A percentile compares a stretch with the other conserved stretches of the same genome.
Evolutionary conservation across 2,113 vertebrate species (phyloP).

Genomic region (Sinosuthora webbiana): DNA sequence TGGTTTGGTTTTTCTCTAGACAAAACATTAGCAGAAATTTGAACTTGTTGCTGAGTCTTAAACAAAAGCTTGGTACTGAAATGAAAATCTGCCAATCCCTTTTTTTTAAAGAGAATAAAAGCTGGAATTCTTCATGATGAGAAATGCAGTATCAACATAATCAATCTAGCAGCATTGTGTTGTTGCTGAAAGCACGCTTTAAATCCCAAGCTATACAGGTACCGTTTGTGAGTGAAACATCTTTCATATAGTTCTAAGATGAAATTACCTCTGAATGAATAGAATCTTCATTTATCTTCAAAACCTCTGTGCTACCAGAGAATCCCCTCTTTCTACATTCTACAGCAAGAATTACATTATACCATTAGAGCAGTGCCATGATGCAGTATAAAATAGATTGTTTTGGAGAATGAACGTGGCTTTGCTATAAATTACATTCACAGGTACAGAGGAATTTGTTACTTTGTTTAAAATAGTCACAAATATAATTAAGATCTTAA

Average conservation of each 20-base stretch:
- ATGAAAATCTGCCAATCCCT: conserved; percentile 62
- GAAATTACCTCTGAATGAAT: conserved; percentile 99
- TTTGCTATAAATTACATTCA: conserved; percentile 98
- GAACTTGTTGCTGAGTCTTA: conserved; percentile 65
- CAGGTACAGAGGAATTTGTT: conserved; percentile 96
- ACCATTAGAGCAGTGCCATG: conserved; percentile 91
- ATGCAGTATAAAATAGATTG: conserved; percentile 93
- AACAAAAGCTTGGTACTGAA: conserved; percentile 56
- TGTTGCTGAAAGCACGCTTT: conserved; percentile 73
- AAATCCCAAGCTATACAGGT: conserved; percentile 71
- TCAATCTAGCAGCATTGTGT: conserved; percentile 68
- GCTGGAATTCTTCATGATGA: conserved; percentile 72
- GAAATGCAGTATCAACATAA: conserved; percentile 77
- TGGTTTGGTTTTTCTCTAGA: conserved; percentile 57
- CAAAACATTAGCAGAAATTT: conserved; percentile 54
- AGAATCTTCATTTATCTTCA: conserved; percentile 99
- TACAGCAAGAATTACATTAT: conserved; percentile 85
- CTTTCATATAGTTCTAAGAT: conserved; percentile 90
- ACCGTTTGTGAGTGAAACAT: conserved; percentile 79
- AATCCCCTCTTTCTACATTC: conserved; percentile 87
- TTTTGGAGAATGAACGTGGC: conserved; percentile 95
- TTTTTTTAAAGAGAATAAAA: conserved; percentile 61
- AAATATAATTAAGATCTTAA: conserved; percentile 99
- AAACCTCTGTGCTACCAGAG: conserved; percentile 87
- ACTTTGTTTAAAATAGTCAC: conserved; percentile 97